Percentiles rank a stretch among this genome's conserved stretches.
These are phyloP conservation scores for Euglossa dilemma DNA, from an alignment of 1,140 invertebrate species.

Conservation along the genomic window DNA sequence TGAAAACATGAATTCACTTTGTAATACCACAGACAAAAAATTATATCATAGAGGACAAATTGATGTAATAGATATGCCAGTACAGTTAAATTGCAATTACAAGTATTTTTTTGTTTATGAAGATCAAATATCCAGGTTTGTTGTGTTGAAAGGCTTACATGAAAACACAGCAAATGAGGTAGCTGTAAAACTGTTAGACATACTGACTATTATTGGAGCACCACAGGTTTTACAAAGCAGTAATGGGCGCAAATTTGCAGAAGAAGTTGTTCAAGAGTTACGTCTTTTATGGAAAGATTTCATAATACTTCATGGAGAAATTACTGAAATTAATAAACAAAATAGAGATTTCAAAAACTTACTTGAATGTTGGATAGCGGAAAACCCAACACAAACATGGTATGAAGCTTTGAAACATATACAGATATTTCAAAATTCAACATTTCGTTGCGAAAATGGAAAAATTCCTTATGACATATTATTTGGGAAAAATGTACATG, in stretches of 20 bases:
- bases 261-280: slow-evolving; percentile 73
- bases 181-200: slow-evolving; percentile 66
- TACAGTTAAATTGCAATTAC: slow-evolving; percentile 54
- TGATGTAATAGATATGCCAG: slow-evolving; percentile 70
- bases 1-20: slow-evolving; percentile 24
- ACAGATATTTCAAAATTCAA: slow-evolving; percentile 71
- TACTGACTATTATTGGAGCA: slow-evolving; percentile 72
- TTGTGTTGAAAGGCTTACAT: slow-evolving; percentile 70
- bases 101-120: slow-evolving; percentile 78
- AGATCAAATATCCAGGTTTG: slow-evolving; percentile 76
- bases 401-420: slow-evolving; percentile 68
- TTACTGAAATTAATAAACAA: slow-evolving; percentile 29
- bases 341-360: slow-evolving; percentile 62
- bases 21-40: slow-evolving; percentile 6
- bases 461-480: slow-evolving; percentile 68
- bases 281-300: slow-evolving; percentile 67
- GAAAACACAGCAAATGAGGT: slow-evolving; percentile 64
- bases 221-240: slow-evolving; percentile 74
- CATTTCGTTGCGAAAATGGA: slow-evolving; percentile 52
- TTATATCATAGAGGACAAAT: slow-evolving; percentile 68
- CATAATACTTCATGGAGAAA: slow-evolving; percentile 63
- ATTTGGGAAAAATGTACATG: slow-evolving; percentile 57
- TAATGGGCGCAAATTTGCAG: slow-evolving; percentile 71
- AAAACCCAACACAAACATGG: slow-evolving; percentile 68
- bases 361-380: slow-evolving; percentile 62